Base-by-base conservation (phyloP, 2,797 vertebrate species). In the Falco novaeseelandiae region DNA sequence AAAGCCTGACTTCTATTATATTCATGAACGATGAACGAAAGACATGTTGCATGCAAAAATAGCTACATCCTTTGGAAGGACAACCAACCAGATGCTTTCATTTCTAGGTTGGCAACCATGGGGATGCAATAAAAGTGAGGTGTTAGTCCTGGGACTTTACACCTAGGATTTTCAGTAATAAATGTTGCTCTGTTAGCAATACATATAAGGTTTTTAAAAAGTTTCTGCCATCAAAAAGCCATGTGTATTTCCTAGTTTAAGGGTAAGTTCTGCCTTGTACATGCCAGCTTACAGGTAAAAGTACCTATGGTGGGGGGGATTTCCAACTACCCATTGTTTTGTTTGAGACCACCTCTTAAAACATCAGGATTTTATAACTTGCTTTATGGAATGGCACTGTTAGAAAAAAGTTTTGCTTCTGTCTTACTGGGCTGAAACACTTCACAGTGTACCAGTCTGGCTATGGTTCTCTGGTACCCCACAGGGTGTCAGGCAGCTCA, bases 121-220 rank as follows among this genome's bases (percentile, higher is more conserved):
- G 88, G 94, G 71, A 96, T 74, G 63, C 14, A 70, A 79, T 46
- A 73, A 52, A 77, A 34, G 26, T 38, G 66, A 97, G 63, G 95
- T 93, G 95, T 92, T 94, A 87, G 88, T 83, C 78, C 44, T 96
- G 95, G 95, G 96, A 96, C 63, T 96, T 97, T 74, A 87, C 91
- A 96, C 94, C 74, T 95, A 89, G 29, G 70, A 95, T 85, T 89
- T 91, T 70, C 52, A 83, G 74, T 87, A 94, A 89, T 66, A 90
- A 89, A 73, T 87, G n/a, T 77, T 94, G 70, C 81, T 90, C 27
- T 51, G 61, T 70, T 78, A 77, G 63, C 36, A 73, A 44, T 85
- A n/a, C 5, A 36, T 66, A 65, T 5, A 62, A 54, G 36, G 23
- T 48, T 91, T 83, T 59, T 8, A 3, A 55, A 77, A 89, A 51